Conservation (phyloP, 2,113 vertebrate genomes). For the Centropus unirufus region DNA sequence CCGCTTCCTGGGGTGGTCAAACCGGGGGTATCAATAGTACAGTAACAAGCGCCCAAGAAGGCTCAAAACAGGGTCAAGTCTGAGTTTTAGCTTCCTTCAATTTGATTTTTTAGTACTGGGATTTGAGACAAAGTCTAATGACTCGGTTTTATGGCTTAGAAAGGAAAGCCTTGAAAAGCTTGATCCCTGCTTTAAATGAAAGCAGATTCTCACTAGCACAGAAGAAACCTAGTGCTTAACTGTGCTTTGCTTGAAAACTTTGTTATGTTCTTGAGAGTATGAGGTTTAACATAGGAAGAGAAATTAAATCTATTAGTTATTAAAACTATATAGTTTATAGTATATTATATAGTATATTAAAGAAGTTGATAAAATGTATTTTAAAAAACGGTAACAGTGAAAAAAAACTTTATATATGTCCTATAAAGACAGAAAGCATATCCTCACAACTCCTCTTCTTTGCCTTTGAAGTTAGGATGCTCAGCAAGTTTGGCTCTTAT, state of each 20-base stretch:
- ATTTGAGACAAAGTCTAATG: conserved; percentile 1
- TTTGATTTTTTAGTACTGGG: neutral
- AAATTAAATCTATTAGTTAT: neutral
- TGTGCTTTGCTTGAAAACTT: neutral
- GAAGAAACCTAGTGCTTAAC: neutral
- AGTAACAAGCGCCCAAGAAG: neutral
- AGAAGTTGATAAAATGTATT: neutral
- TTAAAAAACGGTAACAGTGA: neutral
- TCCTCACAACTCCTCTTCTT: neutral
- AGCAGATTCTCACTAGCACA: neutral
- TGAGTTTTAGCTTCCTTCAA: neutral
- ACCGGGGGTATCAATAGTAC: neutral
- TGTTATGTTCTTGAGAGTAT: neutral
- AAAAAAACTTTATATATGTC: neutral
- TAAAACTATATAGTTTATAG: too few species aligned
- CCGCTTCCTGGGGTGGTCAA: neutral
- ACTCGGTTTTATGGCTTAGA: neutral
- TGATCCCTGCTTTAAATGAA: neutral
- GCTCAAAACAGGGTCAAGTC: neutral
- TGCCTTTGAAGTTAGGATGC: neutral
- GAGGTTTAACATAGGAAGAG: neutral
- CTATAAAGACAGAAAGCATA: neutral
- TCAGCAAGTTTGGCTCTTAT: neutral
- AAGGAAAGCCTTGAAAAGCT: neutral
- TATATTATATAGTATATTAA: too few species aligned